Percentiles rank a stretch among this genome's conserved stretches.
These are phyloP conservation scores for Brachionus paranguensis DNA, from an alignment of 1,140 invertebrate species.

Conservation along the genomic window DNA sequence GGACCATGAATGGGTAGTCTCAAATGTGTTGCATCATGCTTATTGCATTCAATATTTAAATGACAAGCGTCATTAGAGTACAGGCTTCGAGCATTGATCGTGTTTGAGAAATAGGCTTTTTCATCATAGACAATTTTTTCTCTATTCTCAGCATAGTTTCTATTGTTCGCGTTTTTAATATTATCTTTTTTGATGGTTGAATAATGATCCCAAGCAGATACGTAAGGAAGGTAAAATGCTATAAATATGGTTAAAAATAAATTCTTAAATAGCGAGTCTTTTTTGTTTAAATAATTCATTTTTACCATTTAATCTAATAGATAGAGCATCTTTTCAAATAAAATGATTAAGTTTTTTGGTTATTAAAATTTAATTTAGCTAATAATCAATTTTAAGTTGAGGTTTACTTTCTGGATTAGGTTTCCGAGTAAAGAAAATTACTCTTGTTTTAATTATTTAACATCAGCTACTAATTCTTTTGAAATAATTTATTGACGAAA, in stretches of 20 bases:
- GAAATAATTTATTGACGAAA: too few relatives aligned
- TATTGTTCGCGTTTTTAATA: not conserved
- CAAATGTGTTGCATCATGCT: not conserved
- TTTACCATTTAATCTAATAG: not conserved
- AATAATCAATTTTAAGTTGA: too few relatives aligned
- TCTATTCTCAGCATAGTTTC: not conserved
- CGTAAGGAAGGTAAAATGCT: not conserved
- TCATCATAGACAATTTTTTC: conserved; percentile 18
- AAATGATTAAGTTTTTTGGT: not conserved
- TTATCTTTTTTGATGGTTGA: not conserved
- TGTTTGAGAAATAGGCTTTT: not conserved
- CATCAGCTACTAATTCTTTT: too few relatives aligned
- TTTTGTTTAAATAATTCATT: not conserved
- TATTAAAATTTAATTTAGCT: not conserved
- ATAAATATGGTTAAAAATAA: not conserved
- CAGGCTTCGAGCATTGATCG: not conserved
- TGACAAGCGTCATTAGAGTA: conserved; percentile 30
- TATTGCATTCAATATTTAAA: conserved; percentile 36
- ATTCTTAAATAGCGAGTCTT: not conserved
- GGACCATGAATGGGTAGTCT: conserved; percentile 31
- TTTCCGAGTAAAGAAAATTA: too few relatives aligned
- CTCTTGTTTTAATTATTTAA: too few relatives aligned
- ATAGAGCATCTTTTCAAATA: not conserved
- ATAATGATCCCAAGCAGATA: not conserved
- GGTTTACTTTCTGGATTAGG: too few relatives aligned